Evolutionary conservation across 2,888 invertebrate species (phyloP), one percentile per base, ranked within the genome.

Genomic region (Caenorhabditis sulstoni): DNA sequence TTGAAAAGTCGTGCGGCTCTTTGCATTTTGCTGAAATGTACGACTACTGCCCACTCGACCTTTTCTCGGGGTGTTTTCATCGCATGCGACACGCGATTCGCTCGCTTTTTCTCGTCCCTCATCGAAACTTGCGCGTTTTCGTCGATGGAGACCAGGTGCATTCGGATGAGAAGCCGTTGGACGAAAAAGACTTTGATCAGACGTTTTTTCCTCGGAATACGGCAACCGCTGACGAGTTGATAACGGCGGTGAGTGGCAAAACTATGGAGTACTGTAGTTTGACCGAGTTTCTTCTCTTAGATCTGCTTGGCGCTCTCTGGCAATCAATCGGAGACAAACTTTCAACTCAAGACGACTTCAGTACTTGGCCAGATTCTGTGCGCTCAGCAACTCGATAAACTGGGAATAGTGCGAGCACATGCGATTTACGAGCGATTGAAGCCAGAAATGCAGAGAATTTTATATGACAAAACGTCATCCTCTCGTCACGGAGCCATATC

Each of bases 41-140:
- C 87, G 91, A 92, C 78, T 95, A 94, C 90, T 95, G 95, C 90
- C 95, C 95, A 23, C 91, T 94, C 86, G 94, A 95, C 91, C 92
- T 95, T 53, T 95, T 94, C 92, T 94, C 94, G 71, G 95, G 94
- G 93, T 53, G 57, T 22, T 78, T 74, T 20, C 49, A 61, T 9
- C 79, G 86, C 57, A 86, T 86, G 85, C 70, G 67, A 37, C 45
- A 65, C 37, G 86, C 87, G 2, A 71, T 88, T 16, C 57, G 68
- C 18, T 86, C 86, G 1, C 73, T 88, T 12, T 80, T 88, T 57
- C 65, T 71, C 50, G 83, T 86, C 57, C 89, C 89, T 11, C 89
- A 89, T 65, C 57, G 88, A 11, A 89, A 89, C 82, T 79, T 89
- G 47, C 81, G 89, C 20, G 73, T 89, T 12, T 89, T 89, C 61